Evolutionary conservation across 2,113 vertebrate species (phyloP).

Genomic region (Camelus bactrianus): DNA sequence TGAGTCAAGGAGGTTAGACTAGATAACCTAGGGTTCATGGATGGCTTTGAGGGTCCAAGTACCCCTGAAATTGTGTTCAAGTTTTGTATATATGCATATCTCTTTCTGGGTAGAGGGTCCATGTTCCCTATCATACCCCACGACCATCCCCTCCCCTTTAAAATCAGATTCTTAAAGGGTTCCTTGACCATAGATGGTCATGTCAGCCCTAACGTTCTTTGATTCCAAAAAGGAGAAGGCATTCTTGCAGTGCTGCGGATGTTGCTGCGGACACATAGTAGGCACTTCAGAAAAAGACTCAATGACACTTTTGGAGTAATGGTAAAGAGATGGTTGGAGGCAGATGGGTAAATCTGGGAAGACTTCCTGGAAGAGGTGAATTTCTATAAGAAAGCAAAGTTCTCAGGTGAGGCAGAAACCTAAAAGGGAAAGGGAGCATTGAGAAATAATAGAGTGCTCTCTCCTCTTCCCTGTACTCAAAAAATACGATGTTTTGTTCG

Average conservation of each 20-base stretch:
- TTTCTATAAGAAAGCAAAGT: neutral
- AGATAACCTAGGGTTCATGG: neutral
- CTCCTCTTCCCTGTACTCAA: neutral
- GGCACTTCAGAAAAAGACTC: neutral
- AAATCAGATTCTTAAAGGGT: neutral
- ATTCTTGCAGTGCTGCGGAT: neutral
- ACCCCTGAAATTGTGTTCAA: neutral
- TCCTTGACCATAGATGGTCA: neutral
- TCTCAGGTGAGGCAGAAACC: neutral
- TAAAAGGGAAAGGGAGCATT: neutral
- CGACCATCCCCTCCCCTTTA: neutral
- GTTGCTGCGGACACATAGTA: neutral
- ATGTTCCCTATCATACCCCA: neutral
- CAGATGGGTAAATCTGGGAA: constrained; percentile 17
- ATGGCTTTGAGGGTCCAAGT: neutral
- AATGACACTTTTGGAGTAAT: neutral
- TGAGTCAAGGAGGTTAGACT: neutral
- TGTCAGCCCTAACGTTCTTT: neutral
- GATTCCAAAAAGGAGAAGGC: neutral
- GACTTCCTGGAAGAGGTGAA: constrained; percentile 63
- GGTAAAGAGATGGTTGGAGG: neutral
- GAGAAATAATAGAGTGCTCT: neutral
- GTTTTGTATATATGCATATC: neutral
- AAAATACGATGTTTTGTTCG: neutral
- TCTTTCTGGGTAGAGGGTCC: neutral